A percentile compares a stretch with the other conserved stretches of the same genome.
These are phyloP conservation scores for Unio delphinus DNA, from an alignment of 2,888 invertebrate genomes.

Conservation along the genomic window DNA sequence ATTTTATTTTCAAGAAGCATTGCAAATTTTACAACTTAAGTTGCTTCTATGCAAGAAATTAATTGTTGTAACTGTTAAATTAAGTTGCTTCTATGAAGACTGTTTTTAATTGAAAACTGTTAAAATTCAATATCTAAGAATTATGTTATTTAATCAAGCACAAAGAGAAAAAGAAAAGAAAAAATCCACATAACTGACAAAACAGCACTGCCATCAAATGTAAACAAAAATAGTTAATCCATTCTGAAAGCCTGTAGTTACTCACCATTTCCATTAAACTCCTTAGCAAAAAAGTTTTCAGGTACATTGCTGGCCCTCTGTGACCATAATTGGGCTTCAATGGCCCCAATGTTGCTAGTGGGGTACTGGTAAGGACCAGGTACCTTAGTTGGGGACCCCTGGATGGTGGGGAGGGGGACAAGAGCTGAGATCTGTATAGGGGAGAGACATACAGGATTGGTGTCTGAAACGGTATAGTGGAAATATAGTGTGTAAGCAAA, in stretches of 20 bases:
- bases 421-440: slow-evolving; percentile 44
- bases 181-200: too few species aligned
- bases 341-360: slow-evolving; percentile 30
- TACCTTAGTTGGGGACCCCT: slow-evolving; percentile 80
- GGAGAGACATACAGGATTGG: slow-evolving; percentile 59
- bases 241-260: background rate
- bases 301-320: slow-evolving; percentile 57
- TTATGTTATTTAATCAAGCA: too few species aligned
- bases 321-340: slow-evolving; percentile 56
- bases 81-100: too few species aligned
- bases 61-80: too few species aligned
- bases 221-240: background rate
- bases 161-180: too few species aligned
- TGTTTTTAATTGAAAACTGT: too few species aligned
- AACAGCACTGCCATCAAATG: too few species aligned
- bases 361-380: slow-evolving; percentile 43
- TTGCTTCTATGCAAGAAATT: too few species aligned
- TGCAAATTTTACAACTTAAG: too few species aligned
- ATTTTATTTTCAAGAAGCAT: too few species aligned
- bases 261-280: slow-evolving; percentile 40
- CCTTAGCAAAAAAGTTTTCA: slow-evolving; percentile 53
- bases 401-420: slow-evolving; percentile 76
- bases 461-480: slow-evolving; percentile 29
- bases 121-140: too few species aligned
- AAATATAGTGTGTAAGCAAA: background rate